Evolutionary conservation across 2,797 vertebrate genomes (phyloP).

Genomic region (Phoebastria nigripes): DNA sequence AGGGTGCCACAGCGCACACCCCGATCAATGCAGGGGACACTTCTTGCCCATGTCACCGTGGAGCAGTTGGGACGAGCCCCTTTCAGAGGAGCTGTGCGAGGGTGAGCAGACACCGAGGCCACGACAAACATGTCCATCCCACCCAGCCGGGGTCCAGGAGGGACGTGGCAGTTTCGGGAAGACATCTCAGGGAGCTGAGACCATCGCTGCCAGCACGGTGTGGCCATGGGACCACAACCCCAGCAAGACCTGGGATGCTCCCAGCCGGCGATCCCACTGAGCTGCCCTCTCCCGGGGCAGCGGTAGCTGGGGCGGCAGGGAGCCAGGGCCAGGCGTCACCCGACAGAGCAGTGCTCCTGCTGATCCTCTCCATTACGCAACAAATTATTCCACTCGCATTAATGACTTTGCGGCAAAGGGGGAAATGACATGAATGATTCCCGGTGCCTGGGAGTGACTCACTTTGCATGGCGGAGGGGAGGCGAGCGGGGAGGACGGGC

Average conservation of each 20-base stretch:
- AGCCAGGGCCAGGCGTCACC: background rate
- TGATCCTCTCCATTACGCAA: constrained; percentile 39
- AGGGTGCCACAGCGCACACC: background rate
- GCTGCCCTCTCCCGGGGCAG: background rate
- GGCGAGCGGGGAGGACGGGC: rapidly evolving
- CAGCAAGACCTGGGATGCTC: background rate
- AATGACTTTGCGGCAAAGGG: constrained; percentile 68
- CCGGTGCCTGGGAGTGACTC: constrained; percentile 42
- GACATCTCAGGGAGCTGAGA: background rate
- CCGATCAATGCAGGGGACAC: background rate
- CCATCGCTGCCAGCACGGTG: background rate
- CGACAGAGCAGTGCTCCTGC: background rate
- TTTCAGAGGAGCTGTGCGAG: rapidly evolving
- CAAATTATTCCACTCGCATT: constrained; percentile 55
- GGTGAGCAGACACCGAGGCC: background rate
- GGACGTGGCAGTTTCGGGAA: background rate
- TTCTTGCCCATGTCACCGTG: rapidly evolving
- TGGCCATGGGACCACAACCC: rapidly evolving
- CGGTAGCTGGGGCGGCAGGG: background rate
- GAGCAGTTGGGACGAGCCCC: rapidly evolving
- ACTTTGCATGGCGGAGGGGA: background rate
- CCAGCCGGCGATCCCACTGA: rapidly evolving
- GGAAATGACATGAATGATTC: constrained; percentile 61
- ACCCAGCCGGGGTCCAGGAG: background rate
- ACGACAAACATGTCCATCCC: background rate